Evolutionary conservation across 1,140 invertebrate species (phyloP), one percentile per base, ranked within the genome.

Genomic region (Drosophila persimilis): DNA sequence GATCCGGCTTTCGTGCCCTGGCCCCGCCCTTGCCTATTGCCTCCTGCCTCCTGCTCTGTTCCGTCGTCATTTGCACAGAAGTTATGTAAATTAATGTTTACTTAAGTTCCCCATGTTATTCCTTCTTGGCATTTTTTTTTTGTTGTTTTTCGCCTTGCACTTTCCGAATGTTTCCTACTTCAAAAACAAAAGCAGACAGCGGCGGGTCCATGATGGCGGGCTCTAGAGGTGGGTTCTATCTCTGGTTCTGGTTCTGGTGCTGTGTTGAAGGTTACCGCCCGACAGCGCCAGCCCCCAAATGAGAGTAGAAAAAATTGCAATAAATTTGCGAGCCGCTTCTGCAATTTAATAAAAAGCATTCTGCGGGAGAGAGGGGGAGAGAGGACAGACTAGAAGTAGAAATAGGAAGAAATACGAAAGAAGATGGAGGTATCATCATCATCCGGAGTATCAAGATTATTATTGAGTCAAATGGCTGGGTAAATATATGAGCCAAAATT

Each of bases 71-170:
- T 83, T 85, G 88, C 77, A 85, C 72, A 80, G 75, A 90, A 89
- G 89, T 91, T 91, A 91, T 91, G 90, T 90, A 90, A 91, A 91
- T 91, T 90, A 90, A 90, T 91, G 90, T 91, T 91, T 91, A 89
- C 86, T 91, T 90, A 91, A 91, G 90, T 89, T 90, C 83, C 74
- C 81, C 81, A 86, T 86, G 81, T 86, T 86, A 88, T 90, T 89
- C 88, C 85, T 90, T 78, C 74, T 50, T 51, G 62, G 64, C 64
- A 45, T n/a, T 60, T 69, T 71, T 71, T 67, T 80, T 60, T 48
- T 41, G 52, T 48, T 41, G 52, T 62, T 63, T 67, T 80, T 65
- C 51, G 58, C 63, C 66, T 84, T 88, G 74, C 84, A 83, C 75
- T 83, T 88, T 79, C 84, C 57, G 57, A 86, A 80, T 89, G 79